Evolutionary conservation across 2,797 vertebrate genomes (phyloP), one percentile per base, ranked within the genome.

Genomic region (Tympanoctomys barrerae): DNA sequence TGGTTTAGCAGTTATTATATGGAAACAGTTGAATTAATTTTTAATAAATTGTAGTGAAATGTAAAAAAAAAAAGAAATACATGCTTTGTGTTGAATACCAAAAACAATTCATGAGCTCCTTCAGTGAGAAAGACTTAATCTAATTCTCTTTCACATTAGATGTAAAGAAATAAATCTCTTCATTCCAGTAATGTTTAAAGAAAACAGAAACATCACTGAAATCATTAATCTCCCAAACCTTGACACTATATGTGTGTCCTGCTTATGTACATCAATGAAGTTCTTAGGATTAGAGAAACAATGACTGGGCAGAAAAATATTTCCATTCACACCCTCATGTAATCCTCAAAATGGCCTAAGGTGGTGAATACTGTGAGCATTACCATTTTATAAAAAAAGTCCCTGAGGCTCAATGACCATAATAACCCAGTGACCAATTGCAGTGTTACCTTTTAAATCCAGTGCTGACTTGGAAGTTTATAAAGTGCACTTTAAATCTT

Each of bases 1-100:
- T 96, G 21, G 18, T n/a, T 93, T 83, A 94, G 7, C n/a, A 84
- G 46, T 85, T 95, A 90, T 33, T 88, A n/a, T 84, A 52, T 86
- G 61, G 62, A 96, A 95, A 92, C 0, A 14, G 19, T 95, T 84
- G 18, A 90, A 92, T 88, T 80, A 89, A 86, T 89, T 93, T 89
- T 94, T 90, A 90, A 94, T 95, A 91, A 83, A 91, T 87, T 64
- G 59, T 87, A 64, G 57, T 39, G 39, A 39, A 39, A 39, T 39
- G 39, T 39, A 39, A 39, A 39, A 39, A 39, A 39, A 39, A 39
- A 39, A 39, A 39, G 39, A 39, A 39, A 39, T 39, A 39, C 39
- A 39, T 39, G 39, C 21, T 90, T 80, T 46, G 18, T 64, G 66
- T 62, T 70, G 28, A 92, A 79, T 68, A 84, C 24, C 33, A 66